Evolutionary conservation across 2,888 invertebrate genomes (phyloP).

Genomic region (Drosophila anceps): DNA sequence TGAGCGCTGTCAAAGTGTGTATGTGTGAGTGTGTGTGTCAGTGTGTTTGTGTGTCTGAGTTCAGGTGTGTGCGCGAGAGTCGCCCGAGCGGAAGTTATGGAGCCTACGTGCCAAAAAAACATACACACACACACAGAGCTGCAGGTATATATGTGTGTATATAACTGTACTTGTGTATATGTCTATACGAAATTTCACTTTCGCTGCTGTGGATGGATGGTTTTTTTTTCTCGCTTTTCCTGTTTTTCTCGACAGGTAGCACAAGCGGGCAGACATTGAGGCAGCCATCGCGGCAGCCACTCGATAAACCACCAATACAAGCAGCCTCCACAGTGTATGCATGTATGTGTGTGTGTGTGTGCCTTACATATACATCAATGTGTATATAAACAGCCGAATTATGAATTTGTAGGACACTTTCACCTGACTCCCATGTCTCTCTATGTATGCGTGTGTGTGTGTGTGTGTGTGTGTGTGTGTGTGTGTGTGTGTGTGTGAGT

Average conservation of each 20-base stretch:
- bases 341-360: slow-evolving; percentile 20
- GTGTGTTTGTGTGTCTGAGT: slow-evolving; percentile 44
- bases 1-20: slow-evolving; percentile 26
- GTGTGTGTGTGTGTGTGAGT: slow-evolving; percentile 9
- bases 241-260: slow-evolving; percentile 49
- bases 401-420: slow-evolving; percentile 79
- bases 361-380: slow-evolving; percentile 34
- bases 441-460: slow-evolving; percentile 9
- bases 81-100: slow-evolving; percentile 72
- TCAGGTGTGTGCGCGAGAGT: slow-evolving; percentile 70
- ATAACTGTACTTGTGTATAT: slow-evolving; percentile 21
- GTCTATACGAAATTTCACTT: slow-evolving; percentile 53
- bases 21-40: slow-evolving; percentile 26
- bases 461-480: slow-evolving; percentile 21
- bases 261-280: slow-evolving; percentile 70
- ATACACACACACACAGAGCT: background rate
- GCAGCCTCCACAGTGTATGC: slow-evolving; percentile 12
- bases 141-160: background rate
- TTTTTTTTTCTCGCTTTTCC: slow-evolving; percentile 30
- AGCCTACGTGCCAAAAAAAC: slow-evolving; percentile 71
- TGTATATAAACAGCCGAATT: slow-evolving; percentile 74
- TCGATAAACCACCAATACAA: slow-evolving; percentile 70
- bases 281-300: slow-evolving; percentile 54
- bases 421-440: slow-evolving; percentile 17
- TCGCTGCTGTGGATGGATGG: slow-evolving; percentile 46